Base-by-base conservation (phyloP, 2,797 vertebrate species). In the Ctenopoma kingsleyae region DNA sequence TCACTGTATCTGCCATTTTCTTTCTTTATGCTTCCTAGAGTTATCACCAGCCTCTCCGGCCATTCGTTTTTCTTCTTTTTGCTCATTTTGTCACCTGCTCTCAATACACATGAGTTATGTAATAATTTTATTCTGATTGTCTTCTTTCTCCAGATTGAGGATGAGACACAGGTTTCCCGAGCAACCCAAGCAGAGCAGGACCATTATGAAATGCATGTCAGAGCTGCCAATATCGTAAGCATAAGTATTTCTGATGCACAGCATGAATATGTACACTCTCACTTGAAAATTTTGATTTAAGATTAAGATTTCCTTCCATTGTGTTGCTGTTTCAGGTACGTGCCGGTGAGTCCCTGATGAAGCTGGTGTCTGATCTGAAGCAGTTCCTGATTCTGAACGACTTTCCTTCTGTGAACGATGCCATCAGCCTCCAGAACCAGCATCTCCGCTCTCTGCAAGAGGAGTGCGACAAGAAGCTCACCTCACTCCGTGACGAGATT, bases 331-430 rank as follows among this genome's bases (percentile, higher is more conserved):
- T 0, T 4, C 38, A 98, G 98, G 98, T 99, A 6, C 96, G 98
- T 67, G 98, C 98, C 0, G 98, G 98, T 0, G 98, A 99, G 89
- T 99, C 98, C 16, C 91, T 99, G 76, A 99, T 99, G 98, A 98
- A 98, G 80, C 95, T 99, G 9, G 98, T 99, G 67, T 99, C 98
- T 0, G 98, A 99, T 79, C 90, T 99, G 85, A 99, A 99, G 92
- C 98, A 99, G 91, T 99, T 99, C 89, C 90, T 99, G 81, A 99
- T 99, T 77, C 95, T 99, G 55, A 99, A 99, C 0, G 98, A 99
- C 91, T 99, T 99, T 60, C 98, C 98, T 0, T 98, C 98, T 0
- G 98, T 99, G 81, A 99, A 98, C 0, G 97, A 99, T 52, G 97
- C 97, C 82, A 98, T 99, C 56, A 97, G 96, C 85, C 95, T 97